Percentiles rank a stretch among this genome's conserved stretches.
phyloP scores from a whole-genome alignment of 2,113 vertebrate species.

The Hassar affinis region DNA sequence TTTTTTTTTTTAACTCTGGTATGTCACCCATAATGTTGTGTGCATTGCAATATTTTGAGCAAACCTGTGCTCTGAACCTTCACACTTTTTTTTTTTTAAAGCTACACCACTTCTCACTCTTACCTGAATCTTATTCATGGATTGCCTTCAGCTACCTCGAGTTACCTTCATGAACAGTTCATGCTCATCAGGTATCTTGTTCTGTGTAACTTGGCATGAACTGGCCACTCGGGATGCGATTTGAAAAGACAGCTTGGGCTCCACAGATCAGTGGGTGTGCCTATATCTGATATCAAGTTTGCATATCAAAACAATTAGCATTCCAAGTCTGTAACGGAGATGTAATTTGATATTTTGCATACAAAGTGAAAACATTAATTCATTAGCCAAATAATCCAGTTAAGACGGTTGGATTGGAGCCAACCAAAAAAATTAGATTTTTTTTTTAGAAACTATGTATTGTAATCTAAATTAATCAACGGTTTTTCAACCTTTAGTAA shows the following conservation, averaged over 20 bases:
- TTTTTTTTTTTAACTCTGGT: no score
- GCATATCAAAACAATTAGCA: background rate
- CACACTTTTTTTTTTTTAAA: no score
- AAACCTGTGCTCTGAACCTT: no score
- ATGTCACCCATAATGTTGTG: no score
- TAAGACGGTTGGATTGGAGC: background rate
- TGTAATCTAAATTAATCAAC: background rate
- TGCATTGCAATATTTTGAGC: no score
- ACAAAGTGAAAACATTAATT: background rate
- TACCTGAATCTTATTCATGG: background rate
- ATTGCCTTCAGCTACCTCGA: no score
- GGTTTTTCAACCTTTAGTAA: background rate
- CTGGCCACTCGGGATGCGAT: background rate
- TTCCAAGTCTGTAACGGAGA: background rate
- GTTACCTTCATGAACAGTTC: background rate
- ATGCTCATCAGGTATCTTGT: background rate
- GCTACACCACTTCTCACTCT: background rate
- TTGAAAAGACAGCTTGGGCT: background rate
- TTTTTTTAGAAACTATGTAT: background rate
- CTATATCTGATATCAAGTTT: background rate
- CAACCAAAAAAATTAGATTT: background rate
- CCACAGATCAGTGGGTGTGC: no score
- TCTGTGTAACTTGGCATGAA: background rate
- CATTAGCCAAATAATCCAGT: background rate
- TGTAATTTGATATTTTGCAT: background rate